A percentile compares a stretch with the other conserved stretches of the same genome.
These are phyloP conservation scores for Hyperoplus immaculatus DNA, from an alignment of 2,797 vertebrate genomes.

Conservation along the genomic window DNA sequence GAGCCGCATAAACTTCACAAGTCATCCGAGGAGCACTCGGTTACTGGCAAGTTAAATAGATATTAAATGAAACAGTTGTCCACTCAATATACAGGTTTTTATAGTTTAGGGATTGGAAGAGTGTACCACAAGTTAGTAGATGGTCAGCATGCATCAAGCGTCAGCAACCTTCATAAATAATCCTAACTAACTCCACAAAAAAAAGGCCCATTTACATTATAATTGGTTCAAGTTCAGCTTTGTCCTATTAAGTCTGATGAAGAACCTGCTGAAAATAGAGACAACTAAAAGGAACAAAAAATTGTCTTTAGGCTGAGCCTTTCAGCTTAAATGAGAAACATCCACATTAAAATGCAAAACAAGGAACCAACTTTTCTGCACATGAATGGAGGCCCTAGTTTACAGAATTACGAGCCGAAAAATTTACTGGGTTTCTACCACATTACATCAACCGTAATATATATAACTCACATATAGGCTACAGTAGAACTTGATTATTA, in stretches of 20 bases:
- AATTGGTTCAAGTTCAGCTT: slow-evolving; percentile 10
- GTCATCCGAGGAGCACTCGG: slow-evolving; percentile 7
- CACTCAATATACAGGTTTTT: not conserved
- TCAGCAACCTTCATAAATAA: not conserved
- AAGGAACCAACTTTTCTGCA: slow-evolving; percentile 12
- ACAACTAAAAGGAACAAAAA: slow-evolving; percentile 7
- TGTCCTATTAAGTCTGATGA: not conserved
- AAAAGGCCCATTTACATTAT: not conserved
- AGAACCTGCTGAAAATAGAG: slow-evolving; percentile 13
- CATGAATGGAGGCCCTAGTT: slow-evolving; percentile 4
- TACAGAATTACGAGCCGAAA: not conserved
- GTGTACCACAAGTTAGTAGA: not conserved
- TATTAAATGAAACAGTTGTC: slow-evolving; percentile 19
- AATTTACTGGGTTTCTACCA: slow-evolving; percentile 18
- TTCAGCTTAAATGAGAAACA: slow-evolving; percentile 2
- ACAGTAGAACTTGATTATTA: slow-evolving; percentile 12
- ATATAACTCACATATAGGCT: slow-evolving; percentile 12
- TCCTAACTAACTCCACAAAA: not conserved
- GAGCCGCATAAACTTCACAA: not conserved
- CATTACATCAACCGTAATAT: slow-evolving; percentile 24
- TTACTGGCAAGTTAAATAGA: slow-evolving; percentile 25
- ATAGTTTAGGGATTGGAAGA: not conserved
- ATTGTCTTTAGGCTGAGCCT: slow-evolving; percentile 12
- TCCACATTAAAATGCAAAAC: slow-evolving; percentile 16
- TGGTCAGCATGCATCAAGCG: not conserved